Conservation (phyloP, 2,888 invertebrate genomes). For the Pyrocoelia pectoralis region DNA sequence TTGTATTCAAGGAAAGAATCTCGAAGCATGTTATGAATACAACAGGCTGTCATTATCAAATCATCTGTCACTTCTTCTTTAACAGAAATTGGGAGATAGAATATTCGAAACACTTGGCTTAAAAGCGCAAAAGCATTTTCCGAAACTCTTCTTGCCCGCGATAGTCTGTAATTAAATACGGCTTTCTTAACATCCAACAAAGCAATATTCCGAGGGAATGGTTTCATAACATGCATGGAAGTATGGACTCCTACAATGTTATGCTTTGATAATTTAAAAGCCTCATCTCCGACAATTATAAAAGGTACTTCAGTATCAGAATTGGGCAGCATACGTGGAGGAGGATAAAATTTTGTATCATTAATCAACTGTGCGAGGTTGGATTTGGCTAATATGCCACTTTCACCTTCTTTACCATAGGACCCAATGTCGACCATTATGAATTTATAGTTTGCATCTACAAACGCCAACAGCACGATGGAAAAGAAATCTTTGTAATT, state of each 20-base stretch:
- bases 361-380: constrained; percentile 15
- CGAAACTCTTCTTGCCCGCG: constrained; percentile 6
- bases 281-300: constrained; percentile 24
- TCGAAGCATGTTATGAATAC: constrained; percentile 36
- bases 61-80: not conserved
- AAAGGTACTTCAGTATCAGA: constrained; percentile 6
- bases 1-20: constrained; percentile 22
- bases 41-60: constrained; percentile 34
- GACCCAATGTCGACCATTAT: constrained; percentile 18
- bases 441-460: constrained; percentile 19
- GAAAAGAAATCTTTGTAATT: constrained; percentile 10
- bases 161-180: constrained; percentile 20
- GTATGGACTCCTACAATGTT: not conserved
- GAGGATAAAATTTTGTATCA: constrained; percentile 10
- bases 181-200: constrained; percentile 6
- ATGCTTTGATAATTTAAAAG: no score
- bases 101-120: no score
- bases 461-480: constrained; percentile 10
- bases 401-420: constrained; percentile 19
- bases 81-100: not conserved
- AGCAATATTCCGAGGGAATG: constrained; percentile 16
- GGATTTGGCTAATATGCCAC: constrained; percentile 6
- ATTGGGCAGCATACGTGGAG: constrained; percentile 10
- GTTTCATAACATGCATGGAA: constrained; percentile 19
- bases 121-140: no score